Base-by-base conservation (phyloP, 2,113 vertebrate species). In the Ailurus styani region DNA sequence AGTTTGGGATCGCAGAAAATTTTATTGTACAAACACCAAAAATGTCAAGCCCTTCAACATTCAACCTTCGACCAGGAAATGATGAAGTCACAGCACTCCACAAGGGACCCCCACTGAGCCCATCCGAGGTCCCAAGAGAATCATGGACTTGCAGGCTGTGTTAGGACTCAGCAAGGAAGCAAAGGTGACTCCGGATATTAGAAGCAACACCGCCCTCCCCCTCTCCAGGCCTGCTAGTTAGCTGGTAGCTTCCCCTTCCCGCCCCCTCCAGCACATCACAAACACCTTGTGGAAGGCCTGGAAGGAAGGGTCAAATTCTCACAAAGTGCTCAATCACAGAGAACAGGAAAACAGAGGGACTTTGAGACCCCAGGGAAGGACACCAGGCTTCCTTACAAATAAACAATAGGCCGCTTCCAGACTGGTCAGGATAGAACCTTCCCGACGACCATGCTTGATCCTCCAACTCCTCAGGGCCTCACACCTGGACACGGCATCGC, bases 21-120 rank as follows among this genome's bases (percentile, higher is more conserved):
- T 98, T 98, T 98, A 98, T 97, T 98, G 47, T 64, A 96, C 81
- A 82, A 84, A 95, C 83, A 97, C 31, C 72, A 77, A 37, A 94
- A 95, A 95, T 37, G 40, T 55, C 86, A 87, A 90, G 21, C 64
- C 77, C 66, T 83, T 87, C 83, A 50, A 84, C 20, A 75, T 78
- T 90, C 45, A 94, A 83, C 47, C 79, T 93, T 78, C 31, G 86
- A 84, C 66, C 45, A 90, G 34, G 55, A 95, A 93, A 89, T 42
- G 81, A 66, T 81, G n/a, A 52, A 29, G 9, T 72, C 85, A 85
- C 57, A 83, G 37, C 72, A 57, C 23, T 94, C 20, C 64, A 73
- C 90, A 55, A 25, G n/a, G 34, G 40, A 54, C 68, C 64, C 64
- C 23, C 11, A 10, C 7, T 1, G 47, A 83, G 18, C 50, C 64